A percentile compares a stretch with the other conserved stretches of the same genome.
Conservation (phyloP, 2,888 invertebrate genomes). For the Agonopterix subpropinquella region DNA sequence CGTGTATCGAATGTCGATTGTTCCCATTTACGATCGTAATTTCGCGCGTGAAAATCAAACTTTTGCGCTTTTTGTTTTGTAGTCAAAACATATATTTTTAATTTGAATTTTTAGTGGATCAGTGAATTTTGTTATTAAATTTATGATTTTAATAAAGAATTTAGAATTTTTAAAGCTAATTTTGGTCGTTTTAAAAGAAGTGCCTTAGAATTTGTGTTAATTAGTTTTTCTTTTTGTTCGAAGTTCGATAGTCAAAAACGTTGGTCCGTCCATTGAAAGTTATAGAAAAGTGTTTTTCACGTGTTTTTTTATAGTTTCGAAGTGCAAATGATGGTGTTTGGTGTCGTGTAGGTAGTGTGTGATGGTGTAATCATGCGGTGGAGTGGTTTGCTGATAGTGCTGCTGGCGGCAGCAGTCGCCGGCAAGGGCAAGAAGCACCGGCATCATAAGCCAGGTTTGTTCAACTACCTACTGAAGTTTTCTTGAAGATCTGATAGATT, state of each 20-base stretch:
- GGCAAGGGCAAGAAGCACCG: constrained; percentile 57
- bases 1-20: constrained; percentile 2
- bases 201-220: too few relatives aligned
- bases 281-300: background rate
- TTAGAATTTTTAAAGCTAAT: too few relatives aligned
- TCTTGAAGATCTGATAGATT: too few relatives aligned
- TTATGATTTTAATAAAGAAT: too few relatives aligned
- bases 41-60: constrained; percentile 9
- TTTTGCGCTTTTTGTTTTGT: too few relatives aligned
- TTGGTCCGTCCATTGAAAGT: background rate
- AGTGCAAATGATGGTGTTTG: constrained; percentile 22
- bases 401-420: constrained; percentile 48
- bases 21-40: constrained; percentile 16
- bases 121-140: too few relatives aligned
- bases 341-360: constrained; percentile 41
- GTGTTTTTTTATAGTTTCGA: background rate
- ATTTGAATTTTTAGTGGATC: too few relatives aligned
- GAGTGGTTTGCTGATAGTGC: constrained; percentile 33
- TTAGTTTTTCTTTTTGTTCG: too few relatives aligned
- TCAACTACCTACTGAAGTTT: too few relatives aligned
- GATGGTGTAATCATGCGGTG: constrained; percentile 27
- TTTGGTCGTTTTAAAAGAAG: too few relatives aligned
- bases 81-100: too few relatives aligned
- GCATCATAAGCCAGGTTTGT: constrained; percentile 57
- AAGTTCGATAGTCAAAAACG: too few relatives aligned